Conservation (phyloP, 2,113 vertebrate genomes). For the Salvelinus namaycush region DNA sequence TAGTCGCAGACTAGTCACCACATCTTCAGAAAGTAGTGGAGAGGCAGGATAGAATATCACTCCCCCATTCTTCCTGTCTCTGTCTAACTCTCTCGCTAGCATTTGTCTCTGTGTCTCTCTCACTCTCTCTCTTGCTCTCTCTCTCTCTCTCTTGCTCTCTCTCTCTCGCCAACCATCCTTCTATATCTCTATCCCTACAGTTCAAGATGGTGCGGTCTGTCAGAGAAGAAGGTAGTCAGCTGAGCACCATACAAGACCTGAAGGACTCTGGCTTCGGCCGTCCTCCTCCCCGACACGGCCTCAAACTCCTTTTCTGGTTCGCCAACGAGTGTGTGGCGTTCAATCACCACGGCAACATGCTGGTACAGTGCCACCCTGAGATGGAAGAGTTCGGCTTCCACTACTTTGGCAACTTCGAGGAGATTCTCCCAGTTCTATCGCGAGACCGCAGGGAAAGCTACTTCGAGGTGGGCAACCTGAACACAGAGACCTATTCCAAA, state of each 20-base stretch:
- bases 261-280: slow-evolving; percentile 29
- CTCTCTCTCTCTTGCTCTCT: no score
- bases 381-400: no score
- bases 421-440: slow-evolving; percentile 33
- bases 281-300: slow-evolving; percentile 28
- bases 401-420: slow-evolving; percentile 20
- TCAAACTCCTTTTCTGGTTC: no score
- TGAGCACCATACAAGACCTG: slow-evolving; percentile 36
- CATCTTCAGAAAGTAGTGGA: background rate
- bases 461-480: slow-evolving; percentile 50
- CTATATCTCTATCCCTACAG: background rate
- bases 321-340: no score
- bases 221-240: slow-evolving; percentile 19
- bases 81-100: no score
- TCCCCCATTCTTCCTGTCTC: no score
- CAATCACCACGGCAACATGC: no score
- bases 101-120: no score
- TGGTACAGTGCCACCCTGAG: no score
- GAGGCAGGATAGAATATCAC: background rate
- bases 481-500: background rate
- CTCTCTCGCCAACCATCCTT: background rate
- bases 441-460: slow-evolving; percentile 25
- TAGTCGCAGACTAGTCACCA: background rate
- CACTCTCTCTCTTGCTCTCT: no score
- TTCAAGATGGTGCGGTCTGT: slow-evolving; percentile 9